Evolutionary conservation across 2,797 vertebrate species (phyloP), one percentile per base, ranked within the genome.

Genomic region (Sparus aurata): DNA sequence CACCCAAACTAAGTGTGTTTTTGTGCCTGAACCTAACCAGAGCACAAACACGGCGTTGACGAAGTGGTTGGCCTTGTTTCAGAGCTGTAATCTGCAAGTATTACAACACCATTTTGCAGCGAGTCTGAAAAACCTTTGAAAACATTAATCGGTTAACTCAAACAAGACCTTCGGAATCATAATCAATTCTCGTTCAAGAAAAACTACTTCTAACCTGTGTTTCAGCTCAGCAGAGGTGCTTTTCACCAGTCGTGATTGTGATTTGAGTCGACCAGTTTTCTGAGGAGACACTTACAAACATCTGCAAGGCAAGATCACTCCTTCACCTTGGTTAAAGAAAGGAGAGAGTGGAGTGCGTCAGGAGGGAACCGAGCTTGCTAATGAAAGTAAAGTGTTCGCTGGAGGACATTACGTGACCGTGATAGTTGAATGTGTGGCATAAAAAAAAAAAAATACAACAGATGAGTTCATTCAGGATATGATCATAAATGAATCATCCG

Each of bases 271-370:
- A 38, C 9, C 34, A 38, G 10, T 11, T 38, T 38, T 38, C 38
- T 11, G 38, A 11, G 38, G 38, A 38, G 38, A 16, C 5, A 16
- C 5, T 46, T 46, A 45, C 15, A 45, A 45, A 45, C 20, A 63
- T 12, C 61, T 52, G 22, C 22, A 59, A 60, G 23, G 55, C n/a
- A 47, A 69, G 13, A 55, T 55, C 23, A 67, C 83, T 70, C 10
- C 57, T 66, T 82, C 70, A 82, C 75, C 80, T 81, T 77, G 60
- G 66, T 59, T 17, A 59, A 69, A 70, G 15, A 59, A 52, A 50
- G 38, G 49, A 72, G 34, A 58, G 50, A 2, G 16, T 4, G 4
- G 11, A 1, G 53, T 49, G 52, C 62, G 55, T 69, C 55, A 66
- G 64, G 6, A 30, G 54, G 43, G 83, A 79, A 81, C 68, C 77